Conservation (phyloP, 2,888 invertebrate species). For the Bombylius discolor region DNA sequence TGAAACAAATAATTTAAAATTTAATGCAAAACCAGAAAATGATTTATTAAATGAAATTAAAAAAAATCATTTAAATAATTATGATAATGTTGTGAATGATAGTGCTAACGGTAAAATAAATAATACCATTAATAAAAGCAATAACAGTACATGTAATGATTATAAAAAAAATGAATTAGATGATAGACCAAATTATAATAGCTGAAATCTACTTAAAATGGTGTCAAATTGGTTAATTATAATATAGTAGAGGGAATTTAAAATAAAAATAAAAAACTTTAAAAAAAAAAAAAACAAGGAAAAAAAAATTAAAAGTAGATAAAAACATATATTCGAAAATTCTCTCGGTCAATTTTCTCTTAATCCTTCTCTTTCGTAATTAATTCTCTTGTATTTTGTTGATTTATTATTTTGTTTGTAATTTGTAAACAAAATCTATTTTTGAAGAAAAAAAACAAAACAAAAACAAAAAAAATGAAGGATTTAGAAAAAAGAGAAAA, state of each 20-base stretch:
- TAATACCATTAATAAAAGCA: not conserved
- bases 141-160: not conserved
- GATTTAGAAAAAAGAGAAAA: not conserved
- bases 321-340: no score
- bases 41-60: not conserved
- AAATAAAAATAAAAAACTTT: not conserved
- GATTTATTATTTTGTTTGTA: no score
- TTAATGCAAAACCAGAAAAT: no score
- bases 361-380: no score
- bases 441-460: no score
- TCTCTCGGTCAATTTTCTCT: no score
- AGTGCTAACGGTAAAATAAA: not conserved
- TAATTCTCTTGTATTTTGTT: no score
- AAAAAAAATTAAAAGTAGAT: not conserved
- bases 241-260: not conserved
- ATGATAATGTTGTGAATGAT: not conserved
- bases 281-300: not conserved
- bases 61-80: not conserved
- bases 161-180: conserved; percentile 15
- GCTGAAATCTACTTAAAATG: conserved; percentile 17
- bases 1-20: no score
- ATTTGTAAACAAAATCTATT: no score
- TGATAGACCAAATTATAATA: conserved; percentile 9
- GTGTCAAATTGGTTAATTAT: conserved; percentile 4
- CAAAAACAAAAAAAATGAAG: no score